Base-by-base conservation (phyloP, 2,888 invertebrate genomes). In the Copidosoma aretas region DNA sequence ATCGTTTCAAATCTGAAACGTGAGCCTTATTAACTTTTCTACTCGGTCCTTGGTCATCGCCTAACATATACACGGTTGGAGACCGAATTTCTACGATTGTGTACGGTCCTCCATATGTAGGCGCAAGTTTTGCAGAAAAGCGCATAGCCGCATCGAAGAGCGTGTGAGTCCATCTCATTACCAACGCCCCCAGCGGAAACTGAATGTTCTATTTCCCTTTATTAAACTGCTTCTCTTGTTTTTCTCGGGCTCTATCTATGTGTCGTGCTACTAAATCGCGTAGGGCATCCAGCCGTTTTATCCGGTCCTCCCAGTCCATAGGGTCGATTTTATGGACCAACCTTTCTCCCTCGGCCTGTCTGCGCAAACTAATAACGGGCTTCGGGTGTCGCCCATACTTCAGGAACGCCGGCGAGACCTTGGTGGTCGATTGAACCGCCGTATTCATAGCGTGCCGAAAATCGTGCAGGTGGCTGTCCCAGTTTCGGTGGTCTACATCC, bases 391-490 rank as follows among this genome's bases (percentile, higher is more conserved):
- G 32, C 0, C 62, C 62, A 17, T 41, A 53, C 21, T 53, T 62
- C 10, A 62, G n/a, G 17, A 62, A 62, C 1, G 53, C 60, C 0
- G 46, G 41, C 1, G 21, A 51, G 1, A 22, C 17, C 49, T 53
- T 41, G 14, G 22, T 49, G 10, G 21, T 43, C 10, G 24, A 54
- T n/a, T 52, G 59, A 10, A 22, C 39, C 21, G 53, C 62, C 1
- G 62, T 62, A 19, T 53, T 62, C 4, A 62, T 39, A 17, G 62
- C 62, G n/a, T 53, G 41, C 19, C 53, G 12, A 54, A 62, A 62
- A 10, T 62, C 51, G 25, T 52, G 62, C 1, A 62, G 12, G 24
- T 62, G 53, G 8, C 19, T 1, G 21, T 62, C 62, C 53, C 41
- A 62, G 4, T 53, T 22, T 3, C 62, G 32, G 21, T 62, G 62